Base-by-base conservation (phyloP, 2,113 vertebrate genomes). In the Poeciliopsis occidentalis region DNA sequence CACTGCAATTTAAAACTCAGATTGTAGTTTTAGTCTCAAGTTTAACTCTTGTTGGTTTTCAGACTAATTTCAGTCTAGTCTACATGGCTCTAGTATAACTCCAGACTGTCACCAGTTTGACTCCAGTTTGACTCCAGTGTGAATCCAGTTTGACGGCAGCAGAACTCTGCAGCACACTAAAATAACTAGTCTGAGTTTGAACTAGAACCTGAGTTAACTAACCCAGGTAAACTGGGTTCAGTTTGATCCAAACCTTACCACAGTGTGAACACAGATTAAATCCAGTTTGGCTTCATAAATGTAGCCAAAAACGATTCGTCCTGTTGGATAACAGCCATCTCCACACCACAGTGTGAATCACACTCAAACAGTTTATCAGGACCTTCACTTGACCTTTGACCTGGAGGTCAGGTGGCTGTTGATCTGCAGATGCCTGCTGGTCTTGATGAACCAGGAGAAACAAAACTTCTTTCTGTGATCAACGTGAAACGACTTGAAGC, bases 401-500 rank as follows among this genome's bases (percentile, higher is more conserved):
- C 13, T 64, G 41, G 62, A 22, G 12, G 29, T 63, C 62, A 63
- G 5, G 62, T 63, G 62, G 31, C 62, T 22, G 12, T 19, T n/a
- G 51, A n/a, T 57, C 24, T 57, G 51, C 3, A 57, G 51, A 57
- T n/a, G 24, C 51, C 51, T 57, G 51, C 51, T 24, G 51, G 24
- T 57, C 51, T 24, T 57, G 51, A 57, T n/a, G 51, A 64, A 24
- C 19, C 13, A 32, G 15, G 19, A 19, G 39, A 71, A 67, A 62
- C 57, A 79, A 81, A 79, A 75, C 63, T 64, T 69, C 72, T 76
- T 17, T 19, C 19, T 54, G 13, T 24, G 22, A 57, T n/a, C 2
- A 57, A 24, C 3, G 10, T 19, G 44, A 47, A 47, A 47, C 17
- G 10, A 57, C 22, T 8, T 57, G 51, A 57, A 57, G 24, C 10